Evolutionary conservation across 53 echinoderm and acorn worm genomes (phyloP).

Genomic region (Holothuria scabra): DNA sequence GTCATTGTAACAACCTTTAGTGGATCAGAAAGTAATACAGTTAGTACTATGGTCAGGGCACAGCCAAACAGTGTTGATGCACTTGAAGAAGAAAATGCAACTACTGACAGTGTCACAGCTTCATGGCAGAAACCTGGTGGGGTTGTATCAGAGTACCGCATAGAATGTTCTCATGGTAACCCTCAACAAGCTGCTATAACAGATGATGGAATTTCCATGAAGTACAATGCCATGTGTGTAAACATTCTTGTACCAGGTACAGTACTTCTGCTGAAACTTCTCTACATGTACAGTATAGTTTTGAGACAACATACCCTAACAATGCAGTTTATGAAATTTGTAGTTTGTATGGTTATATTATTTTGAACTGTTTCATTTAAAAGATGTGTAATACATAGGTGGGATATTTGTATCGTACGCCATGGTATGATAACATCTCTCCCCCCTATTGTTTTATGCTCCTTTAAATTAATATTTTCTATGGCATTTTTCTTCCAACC

Average conservation of each 20-base stretch:
- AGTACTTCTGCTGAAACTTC: background rate
- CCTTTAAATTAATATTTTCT: too few species aligned
- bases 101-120: background rate
- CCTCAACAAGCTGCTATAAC: background rate
- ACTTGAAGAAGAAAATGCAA: background rate
- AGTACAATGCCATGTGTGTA: background rate
- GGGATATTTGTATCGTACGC: too few species aligned
- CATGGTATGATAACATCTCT: too few species aligned
- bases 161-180: background rate
- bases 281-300: background rate
- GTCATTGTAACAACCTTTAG: background rate
- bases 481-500: too few species aligned
- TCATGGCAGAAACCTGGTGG: conserved; percentile 1
- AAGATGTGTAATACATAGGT: too few species aligned
- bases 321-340: background rate
- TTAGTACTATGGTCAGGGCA: background rate
- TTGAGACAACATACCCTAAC: background rate
- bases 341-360: background rate
- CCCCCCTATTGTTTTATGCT: too few species aligned
- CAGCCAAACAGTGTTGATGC: background rate
- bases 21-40: background rate
- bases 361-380: background rate
- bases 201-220: too few species aligned
- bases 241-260: background rate
- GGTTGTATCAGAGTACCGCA: background rate